Percentiles rank a stretch among this genome's conserved stretches.
Conservation (phyloP, 2,888 invertebrate species). For the Macrosiphum euphorbiae region DNA sequence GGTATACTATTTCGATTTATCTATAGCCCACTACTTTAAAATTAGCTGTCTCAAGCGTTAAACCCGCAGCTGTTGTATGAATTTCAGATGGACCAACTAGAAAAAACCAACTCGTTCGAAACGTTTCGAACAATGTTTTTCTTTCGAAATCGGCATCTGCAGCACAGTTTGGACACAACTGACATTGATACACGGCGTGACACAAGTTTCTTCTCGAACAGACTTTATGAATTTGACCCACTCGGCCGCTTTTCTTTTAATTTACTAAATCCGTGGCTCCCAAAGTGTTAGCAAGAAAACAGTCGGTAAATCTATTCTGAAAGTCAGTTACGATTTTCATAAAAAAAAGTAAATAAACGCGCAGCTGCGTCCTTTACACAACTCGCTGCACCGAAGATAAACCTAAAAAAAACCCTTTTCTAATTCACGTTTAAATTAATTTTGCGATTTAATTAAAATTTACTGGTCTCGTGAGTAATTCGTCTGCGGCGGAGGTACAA, state of each 20-base stretch:
- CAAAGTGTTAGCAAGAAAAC: neutral
- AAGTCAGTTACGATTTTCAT: neutral
- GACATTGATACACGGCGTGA: neutral
- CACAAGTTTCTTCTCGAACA: neutral
- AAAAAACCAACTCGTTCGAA: neutral
- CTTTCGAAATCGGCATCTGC: neutral
- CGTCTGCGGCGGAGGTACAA: neutral
- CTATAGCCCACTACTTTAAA: neutral
- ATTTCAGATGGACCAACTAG: neutral
- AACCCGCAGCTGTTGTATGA: neutral
- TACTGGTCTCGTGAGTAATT: neutral
- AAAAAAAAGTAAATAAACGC: neutral
- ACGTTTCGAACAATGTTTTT: neutral
- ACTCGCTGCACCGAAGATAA: conserved; percentile 6
- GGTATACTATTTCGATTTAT: neutral
- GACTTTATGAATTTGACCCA: neutral
- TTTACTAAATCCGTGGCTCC: neutral
- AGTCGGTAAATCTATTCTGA: neutral
- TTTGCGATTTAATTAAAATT: conserved; percentile 53
- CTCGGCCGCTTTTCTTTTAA: neutral
- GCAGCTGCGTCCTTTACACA: neutral
- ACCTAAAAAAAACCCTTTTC: conserved; percentile 22
- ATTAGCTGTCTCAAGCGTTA: neutral
- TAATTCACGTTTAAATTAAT: conserved; percentile 24
- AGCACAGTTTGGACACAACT: neutral